Percentiles rank a stretch among this genome's conserved stretches.
Evolutionary conservation across 1,140 invertebrate genomes (phyloP).

Genomic region (Calycopis cecrops): DNA sequence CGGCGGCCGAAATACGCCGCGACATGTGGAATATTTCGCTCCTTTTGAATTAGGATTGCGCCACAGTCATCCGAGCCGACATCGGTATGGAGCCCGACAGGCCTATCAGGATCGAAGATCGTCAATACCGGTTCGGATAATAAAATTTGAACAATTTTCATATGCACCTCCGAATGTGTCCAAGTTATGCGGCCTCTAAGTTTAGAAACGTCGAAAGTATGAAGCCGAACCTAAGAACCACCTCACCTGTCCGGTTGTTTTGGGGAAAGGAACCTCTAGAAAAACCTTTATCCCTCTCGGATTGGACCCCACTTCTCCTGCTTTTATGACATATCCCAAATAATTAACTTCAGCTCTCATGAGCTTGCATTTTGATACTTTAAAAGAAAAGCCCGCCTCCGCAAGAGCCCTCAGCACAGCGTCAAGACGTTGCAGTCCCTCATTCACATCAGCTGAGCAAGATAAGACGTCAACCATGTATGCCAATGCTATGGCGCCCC

Average conservation of each 20-base stretch:
- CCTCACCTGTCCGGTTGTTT: constrained; percentile 8
- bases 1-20: too few species aligned
- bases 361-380: constrained; percentile 15
- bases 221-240: constrained; percentile 11
- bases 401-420: neutral
- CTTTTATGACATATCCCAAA: constrained; percentile 9
- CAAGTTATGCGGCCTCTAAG: constrained; percentile 2
- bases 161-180: too few species aligned
- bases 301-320: constrained; percentile 10
- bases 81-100: too few species aligned
- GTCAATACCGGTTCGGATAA: too few species aligned
- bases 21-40: too few species aligned
- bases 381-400: constrained; percentile 18
- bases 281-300: constrained; percentile 8
- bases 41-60: too few species aligned
- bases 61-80: too few species aligned
- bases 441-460: neutral
- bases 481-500: neutral
- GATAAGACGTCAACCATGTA: neutral
- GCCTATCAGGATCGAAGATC: too few species aligned
- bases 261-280: neutral
- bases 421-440: neutral
- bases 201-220: constrained; percentile 13
- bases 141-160: too few species aligned
- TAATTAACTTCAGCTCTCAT: constrained; percentile 17